Evolutionary conservation across 1,140 invertebrate genomes (phyloP).

Genomic region (Drosophila kurseongensis): DNA sequence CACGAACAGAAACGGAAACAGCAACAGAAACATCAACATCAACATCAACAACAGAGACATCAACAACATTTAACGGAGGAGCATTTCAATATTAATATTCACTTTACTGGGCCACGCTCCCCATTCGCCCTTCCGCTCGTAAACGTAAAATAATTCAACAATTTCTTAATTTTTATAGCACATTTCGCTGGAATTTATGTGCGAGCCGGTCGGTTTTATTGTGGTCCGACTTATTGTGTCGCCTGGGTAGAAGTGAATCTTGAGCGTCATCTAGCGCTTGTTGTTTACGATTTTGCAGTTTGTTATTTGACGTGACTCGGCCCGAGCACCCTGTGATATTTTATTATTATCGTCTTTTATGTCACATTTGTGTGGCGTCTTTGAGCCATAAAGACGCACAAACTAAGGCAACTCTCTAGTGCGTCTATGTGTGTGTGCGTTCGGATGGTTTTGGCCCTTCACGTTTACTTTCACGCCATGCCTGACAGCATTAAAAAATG

Average conservation of each 20-base stretch:
- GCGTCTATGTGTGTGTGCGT: constrained; percentile 21
- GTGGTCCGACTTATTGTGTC: constrained; percentile 37
- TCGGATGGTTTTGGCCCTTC: constrained; percentile 45
- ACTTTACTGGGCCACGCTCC: constrained; percentile 20
- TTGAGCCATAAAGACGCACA: constrained; percentile 79
- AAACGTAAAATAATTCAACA: constrained; percentile 80
- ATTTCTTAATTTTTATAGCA: constrained; percentile 79
- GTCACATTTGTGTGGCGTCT: constrained; percentile 82
- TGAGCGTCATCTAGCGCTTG: constrained; percentile 73
- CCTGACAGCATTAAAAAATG: constrained; percentile 80
- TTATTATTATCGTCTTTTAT: constrained; percentile 83
- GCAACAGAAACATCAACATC: constrained; percentile 12
- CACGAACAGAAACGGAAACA: constrained; percentile 6
- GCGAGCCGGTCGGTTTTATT: constrained; percentile 42
- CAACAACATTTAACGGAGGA: constrained; percentile 20
- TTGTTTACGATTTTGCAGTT: constrained; percentile 82
- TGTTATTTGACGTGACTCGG: constrained; percentile 60
- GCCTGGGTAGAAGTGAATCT: constrained; percentile 60
- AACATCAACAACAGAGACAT: constrained; percentile 2
- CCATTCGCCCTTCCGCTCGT: constrained; percentile 24
- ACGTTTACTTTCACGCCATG: constrained; percentile 77
- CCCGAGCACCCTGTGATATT: constrained; percentile 61
- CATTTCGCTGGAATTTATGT: constrained; percentile 69
- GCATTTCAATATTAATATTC: constrained; percentile 65
- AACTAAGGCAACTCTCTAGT: constrained; percentile 68